Evolutionary conservation across 2,797 vertebrate genomes (phyloP).

Genomic region (Sciurus vulgaris): DNA sequence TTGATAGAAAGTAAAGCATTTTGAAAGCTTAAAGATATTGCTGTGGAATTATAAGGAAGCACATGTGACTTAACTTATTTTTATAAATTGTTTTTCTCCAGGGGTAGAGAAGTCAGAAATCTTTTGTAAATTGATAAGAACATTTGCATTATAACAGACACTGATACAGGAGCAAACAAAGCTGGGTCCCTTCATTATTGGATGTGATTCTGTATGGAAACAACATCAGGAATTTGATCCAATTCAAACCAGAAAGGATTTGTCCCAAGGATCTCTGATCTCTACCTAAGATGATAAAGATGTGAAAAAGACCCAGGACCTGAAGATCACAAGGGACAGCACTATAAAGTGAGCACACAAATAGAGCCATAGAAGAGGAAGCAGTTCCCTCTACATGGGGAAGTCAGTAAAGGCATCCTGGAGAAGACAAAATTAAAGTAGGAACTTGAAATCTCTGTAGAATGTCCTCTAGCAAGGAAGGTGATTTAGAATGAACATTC

Average conservation of each 20-base stretch:
- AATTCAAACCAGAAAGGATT: background rate
- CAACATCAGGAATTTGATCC: background rate
- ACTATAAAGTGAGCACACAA: background rate
- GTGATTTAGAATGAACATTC: background rate
- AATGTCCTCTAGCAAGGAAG: background rate
- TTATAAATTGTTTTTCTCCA: background rate
- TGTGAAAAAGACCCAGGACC: background rate
- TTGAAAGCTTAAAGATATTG: background rate
- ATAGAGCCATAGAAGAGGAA: background rate
- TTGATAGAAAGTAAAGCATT: background rate
- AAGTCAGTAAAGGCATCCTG: background rate
- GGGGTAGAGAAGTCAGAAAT: background rate
- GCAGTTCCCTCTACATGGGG: accelerated
- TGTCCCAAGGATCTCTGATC: background rate
- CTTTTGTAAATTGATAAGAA: background rate
- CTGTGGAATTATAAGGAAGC: background rate
- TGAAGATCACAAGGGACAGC: background rate
- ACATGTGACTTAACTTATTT: background rate
- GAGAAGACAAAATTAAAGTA: background rate
- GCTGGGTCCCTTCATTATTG: background rate
- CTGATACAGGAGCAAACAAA: background rate
- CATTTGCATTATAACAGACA: background rate
- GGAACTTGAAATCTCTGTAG: background rate
- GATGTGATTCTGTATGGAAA: background rate
- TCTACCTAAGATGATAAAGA: slow-evolving; percentile 28